phyloP scores from a whole-genome alignment of 1,140 invertebrate species.

The Zaprionus nigranus region DNA sequence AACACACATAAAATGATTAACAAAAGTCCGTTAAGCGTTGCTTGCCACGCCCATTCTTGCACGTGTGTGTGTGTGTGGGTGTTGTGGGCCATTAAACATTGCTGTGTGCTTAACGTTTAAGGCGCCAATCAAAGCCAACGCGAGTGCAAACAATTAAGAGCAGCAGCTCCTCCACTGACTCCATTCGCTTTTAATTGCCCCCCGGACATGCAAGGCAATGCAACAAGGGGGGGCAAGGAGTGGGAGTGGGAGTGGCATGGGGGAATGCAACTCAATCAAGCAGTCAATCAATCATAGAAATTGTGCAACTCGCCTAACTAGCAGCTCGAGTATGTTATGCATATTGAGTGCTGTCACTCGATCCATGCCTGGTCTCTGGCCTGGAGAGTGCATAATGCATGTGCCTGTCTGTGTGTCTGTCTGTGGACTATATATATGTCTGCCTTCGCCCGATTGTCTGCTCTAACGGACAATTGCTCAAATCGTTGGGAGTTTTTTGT shows the following conservation, averaged over 20 bases:
- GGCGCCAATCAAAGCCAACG: slow-evolving; percentile 64
- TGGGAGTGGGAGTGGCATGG: neutral
- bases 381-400: slow-evolving; percentile 67
- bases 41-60: slow-evolving; percentile 3
- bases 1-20: slow-evolving; percentile 67
- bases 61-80: slow-evolving; percentile 47
- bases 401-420: slow-evolving; percentile 33
- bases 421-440: slow-evolving; percentile 26
- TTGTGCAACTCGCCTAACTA: slow-evolving; percentile 48
- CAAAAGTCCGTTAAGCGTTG: slow-evolving; percentile 26
- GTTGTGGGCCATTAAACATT: slow-evolving; percentile 65
- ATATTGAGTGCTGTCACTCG: slow-evolving; percentile 73
- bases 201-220: slow-evolving; percentile 57
- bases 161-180: slow-evolving; percentile 19
- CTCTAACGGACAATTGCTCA: slow-evolving; percentile 41
- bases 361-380: slow-evolving; percentile 2
- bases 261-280: slow-evolving; percentile 58
- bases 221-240: neutral
- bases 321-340: slow-evolving; percentile 66
- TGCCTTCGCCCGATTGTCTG: neutral
- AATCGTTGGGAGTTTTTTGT: slow-evolving; percentile 35
- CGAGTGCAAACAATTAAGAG: slow-evolving; percentile 77
- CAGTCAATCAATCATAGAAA: slow-evolving; percentile 78
- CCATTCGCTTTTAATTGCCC: slow-evolving; percentile 72
- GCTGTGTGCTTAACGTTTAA: slow-evolving; percentile 66